Evolutionary conservation across 2,113 vertebrate species (phyloP).

Genomic region (Macaca fascicularis): DNA sequence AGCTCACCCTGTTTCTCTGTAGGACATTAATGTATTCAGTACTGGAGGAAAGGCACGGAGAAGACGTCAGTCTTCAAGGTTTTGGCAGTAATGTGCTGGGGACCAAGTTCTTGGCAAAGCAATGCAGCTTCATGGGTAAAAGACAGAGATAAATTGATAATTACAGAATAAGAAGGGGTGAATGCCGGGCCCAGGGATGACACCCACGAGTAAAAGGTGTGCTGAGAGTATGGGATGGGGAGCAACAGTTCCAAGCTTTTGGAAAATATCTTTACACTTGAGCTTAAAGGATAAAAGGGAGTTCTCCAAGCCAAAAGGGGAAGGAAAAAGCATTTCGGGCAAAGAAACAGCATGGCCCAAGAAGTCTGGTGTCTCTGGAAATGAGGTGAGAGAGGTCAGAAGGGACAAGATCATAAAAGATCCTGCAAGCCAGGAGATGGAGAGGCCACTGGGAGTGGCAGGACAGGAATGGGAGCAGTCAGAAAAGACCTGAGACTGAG

Average conservation of each 20-base stretch:
- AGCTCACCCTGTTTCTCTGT: not conserved
- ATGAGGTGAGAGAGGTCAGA: not conserved
- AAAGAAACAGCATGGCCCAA: not conserved
- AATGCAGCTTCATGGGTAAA: not conserved
- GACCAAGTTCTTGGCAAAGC: not conserved
- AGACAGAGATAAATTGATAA: not conserved
- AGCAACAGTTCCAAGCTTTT: not conserved
- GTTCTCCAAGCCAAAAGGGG: not conserved
- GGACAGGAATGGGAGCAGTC: not conserved
- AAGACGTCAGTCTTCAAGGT: not conserved
- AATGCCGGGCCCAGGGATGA: not conserved
- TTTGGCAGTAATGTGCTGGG: accelerated
- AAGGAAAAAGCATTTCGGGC: not conserved
- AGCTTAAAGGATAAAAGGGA: not conserved
- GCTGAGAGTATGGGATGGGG: not conserved
- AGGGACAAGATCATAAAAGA: not conserved
- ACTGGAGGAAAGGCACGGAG: not conserved
- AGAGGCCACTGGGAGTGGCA: not conserved
- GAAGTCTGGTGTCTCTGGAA: not conserved
- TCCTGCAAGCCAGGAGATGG: not conserved
- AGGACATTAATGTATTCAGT: not conserved
- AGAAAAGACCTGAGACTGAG: not conserved
- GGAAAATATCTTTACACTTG: not conserved
- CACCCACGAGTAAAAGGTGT: not conserved
- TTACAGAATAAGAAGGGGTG: not conserved